Evolutionary conservation across 1,140 invertebrate species (phyloP).

Genomic region (Apis laboriosa): DNA sequence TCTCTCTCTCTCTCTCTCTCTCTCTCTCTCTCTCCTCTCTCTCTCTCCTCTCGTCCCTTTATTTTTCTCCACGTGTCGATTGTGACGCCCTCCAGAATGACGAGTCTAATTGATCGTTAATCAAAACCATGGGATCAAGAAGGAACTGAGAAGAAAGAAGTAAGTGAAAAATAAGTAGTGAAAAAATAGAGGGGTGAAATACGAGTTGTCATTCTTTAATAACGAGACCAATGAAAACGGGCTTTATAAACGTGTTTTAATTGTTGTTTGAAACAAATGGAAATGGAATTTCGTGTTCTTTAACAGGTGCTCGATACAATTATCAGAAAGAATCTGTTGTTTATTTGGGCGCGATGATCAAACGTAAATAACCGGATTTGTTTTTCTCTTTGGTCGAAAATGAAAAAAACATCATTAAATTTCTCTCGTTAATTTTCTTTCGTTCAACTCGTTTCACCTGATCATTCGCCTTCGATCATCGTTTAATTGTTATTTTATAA

Average conservation of each 20-base stretch:
- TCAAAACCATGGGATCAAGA: background rate
- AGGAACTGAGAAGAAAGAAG: background rate
- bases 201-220: background rate
- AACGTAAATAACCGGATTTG: background rate
- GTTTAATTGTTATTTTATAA: too few relatives aligned
- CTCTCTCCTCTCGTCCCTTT: background rate
- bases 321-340: background rate
- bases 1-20: background rate
- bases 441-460: background rate
- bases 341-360: background rate
- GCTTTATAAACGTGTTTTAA: conserved; percentile 23
- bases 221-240: background rate
- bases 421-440: background rate
- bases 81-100: background rate
- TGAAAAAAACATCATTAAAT: background rate
- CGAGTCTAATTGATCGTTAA: conserved; percentile 14
- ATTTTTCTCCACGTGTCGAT: too few relatives aligned
- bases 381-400: too few relatives aligned
- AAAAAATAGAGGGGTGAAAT: background rate
- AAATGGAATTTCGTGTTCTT: conserved; percentile 1
- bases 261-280: background rate
- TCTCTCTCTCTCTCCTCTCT: background rate
- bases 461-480: too few relatives aligned
- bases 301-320: background rate
- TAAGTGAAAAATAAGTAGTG: too few relatives aligned